Percentiles rank a stretch among this genome's conserved stretches.
Evolutionary conservation across 2,888 invertebrate species (phyloP).

Genomic region (Hirtodrosophila duncani): DNA sequence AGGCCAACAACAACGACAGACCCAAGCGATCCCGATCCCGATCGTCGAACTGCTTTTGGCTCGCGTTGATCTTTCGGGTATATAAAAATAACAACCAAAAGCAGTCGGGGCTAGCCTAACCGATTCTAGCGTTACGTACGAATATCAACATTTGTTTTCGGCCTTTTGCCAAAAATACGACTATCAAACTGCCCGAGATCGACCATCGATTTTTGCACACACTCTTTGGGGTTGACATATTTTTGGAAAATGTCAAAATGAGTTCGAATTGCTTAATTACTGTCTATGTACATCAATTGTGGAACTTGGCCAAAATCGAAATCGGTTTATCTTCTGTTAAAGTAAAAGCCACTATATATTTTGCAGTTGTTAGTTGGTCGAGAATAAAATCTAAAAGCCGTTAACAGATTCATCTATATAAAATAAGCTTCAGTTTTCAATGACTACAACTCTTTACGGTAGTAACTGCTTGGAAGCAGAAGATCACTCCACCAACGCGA

Average conservation of each 20-base stretch:
- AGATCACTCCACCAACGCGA: no score
- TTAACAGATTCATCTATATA: no score
- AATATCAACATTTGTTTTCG: slow-evolving; percentile 50
- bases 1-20: no score
- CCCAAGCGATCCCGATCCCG: slow-evolving; percentile 8
- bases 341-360: no score
- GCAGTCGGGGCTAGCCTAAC: slow-evolving; percentile 1
- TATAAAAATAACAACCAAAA: slow-evolving; percentile 58
- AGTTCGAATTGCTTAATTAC: slow-evolving; percentile 67
- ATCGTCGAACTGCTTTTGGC: slow-evolving; percentile 49
- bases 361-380: no score
- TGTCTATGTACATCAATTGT: slow-evolving; percentile 44
- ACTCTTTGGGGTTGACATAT: slow-evolving; percentile 58
- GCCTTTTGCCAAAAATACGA: slow-evolving; percentile 46
- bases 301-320: slow-evolving; percentile 48
- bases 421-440: no score
- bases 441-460: no score
- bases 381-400: no score
- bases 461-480: no score
- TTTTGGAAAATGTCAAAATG: slow-evolving; percentile 71
- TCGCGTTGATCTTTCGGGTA: slow-evolving; percentile 17
- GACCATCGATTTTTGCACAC: slow-evolving; percentile 39
- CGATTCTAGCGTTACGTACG: slow-evolving; percentile 2
- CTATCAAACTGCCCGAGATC: slow-evolving; percentile 1
- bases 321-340: no score